Percentiles rank a stretch among this genome's conserved stretches.
These are phyloP conservation scores for Drosophila pachea DNA, from an alignment of 1,140 invertebrate species.

Conservation along the genomic window DNA sequence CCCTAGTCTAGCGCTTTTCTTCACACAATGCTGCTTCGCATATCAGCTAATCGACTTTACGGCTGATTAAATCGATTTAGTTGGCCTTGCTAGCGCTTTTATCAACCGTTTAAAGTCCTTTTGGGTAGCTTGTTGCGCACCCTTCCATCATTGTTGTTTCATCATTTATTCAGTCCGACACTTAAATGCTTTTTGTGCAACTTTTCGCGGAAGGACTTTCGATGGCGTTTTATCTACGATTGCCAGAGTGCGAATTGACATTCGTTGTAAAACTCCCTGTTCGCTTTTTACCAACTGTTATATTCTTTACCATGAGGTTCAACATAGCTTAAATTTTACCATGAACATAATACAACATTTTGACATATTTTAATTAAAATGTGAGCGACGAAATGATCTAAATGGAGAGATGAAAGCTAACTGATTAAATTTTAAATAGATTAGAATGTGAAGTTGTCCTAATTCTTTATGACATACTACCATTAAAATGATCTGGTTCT, in stretches of 20 bases:
- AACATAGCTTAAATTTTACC: too few species aligned
- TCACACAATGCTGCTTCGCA: background rate
- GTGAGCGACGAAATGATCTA: too few species aligned
- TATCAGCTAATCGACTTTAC: slow-evolving; percentile 57
- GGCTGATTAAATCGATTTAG: slow-evolving; percentile 53
- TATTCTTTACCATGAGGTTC: too few species aligned
- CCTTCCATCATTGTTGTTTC: slow-evolving; percentile 73
- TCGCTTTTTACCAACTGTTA: slow-evolving; percentile 1
- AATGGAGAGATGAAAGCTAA: too few species aligned
- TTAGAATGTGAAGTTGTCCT: background rate
- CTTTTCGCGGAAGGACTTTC: slow-evolving; percentile 51
- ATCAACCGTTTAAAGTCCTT: background rate
- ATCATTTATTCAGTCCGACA: slow-evolving; percentile 69
- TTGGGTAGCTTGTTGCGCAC: slow-evolving; percentile 1
- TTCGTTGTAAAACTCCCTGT: slow-evolving; percentile 2
- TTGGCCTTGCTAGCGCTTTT: slow-evolving; percentile 18
- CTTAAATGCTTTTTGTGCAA: slow-evolving; percentile 54
- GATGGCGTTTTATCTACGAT: slow-evolving; percentile 53
- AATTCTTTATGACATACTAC: background rate
- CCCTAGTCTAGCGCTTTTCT: background rate
- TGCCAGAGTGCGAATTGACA: slow-evolving; percentile 6
- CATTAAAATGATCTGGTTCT: background rate
- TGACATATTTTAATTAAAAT: background rate
- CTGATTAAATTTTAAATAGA: too few species aligned
- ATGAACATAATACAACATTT: background rate